phyloP scores from a whole-genome alignment of 2,113 vertebrate genomes.

The Promerops cafer region DNA sequence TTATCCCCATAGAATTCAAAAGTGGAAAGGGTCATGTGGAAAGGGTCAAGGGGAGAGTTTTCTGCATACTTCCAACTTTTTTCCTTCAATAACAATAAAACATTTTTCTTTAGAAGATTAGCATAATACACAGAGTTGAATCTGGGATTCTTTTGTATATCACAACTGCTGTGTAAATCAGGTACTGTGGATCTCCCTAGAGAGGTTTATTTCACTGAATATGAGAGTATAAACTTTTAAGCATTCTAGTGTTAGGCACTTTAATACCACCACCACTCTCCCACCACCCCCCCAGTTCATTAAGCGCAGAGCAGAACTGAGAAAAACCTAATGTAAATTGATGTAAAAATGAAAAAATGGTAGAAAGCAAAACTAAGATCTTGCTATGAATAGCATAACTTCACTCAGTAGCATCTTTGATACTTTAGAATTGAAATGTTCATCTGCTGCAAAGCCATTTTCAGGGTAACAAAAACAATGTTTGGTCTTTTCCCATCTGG shows the following conservation, averaged over 20 bases:
- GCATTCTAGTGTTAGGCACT: not conserved
- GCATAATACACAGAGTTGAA: not conserved
- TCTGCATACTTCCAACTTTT: not conserved
- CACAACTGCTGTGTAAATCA: not conserved
- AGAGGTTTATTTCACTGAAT: not conserved
- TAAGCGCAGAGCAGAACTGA: not conserved
- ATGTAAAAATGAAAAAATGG: not conserved
- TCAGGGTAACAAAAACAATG: not conserved
- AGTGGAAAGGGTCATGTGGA: not conserved
- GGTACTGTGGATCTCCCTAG: not conserved
- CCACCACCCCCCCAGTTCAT: not conserved
- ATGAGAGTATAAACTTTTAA: not conserved
- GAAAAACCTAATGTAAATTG: not conserved
- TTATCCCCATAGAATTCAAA: not conserved
- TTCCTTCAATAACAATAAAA: not conserved
- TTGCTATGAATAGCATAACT: not conserved
- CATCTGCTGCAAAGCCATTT: not conserved
- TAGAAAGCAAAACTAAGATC: not conserved
- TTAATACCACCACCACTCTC: not conserved
- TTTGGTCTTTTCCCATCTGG: not conserved
- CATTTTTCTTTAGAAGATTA: not conserved
- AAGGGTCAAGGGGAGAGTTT: not conserved
- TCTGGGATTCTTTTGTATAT: not conserved
- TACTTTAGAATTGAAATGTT: not conserved
- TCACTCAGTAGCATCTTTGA: not conserved